Conservation (phyloP, 1,140 invertebrate species). For the Camponotus pennsylvanicus region DNA sequence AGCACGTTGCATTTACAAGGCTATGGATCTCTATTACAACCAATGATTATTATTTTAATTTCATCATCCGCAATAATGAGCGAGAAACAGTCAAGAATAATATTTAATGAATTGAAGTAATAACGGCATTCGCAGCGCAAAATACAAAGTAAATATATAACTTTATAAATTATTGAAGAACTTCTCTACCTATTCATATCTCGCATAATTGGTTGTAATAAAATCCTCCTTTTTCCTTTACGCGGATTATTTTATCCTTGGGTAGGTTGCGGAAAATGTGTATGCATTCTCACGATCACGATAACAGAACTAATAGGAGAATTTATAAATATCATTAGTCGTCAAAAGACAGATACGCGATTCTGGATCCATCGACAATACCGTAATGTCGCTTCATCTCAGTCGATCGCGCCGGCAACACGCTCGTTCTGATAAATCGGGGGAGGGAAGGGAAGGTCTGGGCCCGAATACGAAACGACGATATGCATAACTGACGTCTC, state of each 20-base stretch:
- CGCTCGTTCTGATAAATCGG: constrained; percentile 20
- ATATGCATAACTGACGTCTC: constrained; percentile 85
- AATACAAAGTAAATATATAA: neutral
- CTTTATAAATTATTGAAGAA: constrained; percentile 16
- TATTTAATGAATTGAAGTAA: constrained; percentile 45
- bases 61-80: neutral
- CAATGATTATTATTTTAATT: constrained; percentile 29
- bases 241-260: neutral
- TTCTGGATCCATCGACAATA: neutral
- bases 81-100: neutral
- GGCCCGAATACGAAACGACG: constrained; percentile 78
- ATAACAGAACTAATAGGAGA: too few species aligned
- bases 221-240: neutral
- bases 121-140: constrained; percentile 30
- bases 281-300: neutral
- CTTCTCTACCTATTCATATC: neutral
- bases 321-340: neutral
- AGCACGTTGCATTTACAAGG: constrained; percentile 16
- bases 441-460: neutral
- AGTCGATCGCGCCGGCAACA: neutral
- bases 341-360: neutral
- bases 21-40: neutral
- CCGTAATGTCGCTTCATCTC: neutral
- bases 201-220: neutral
- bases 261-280: neutral